Evolutionary conservation across 2,888 invertebrate genomes (phyloP).

Genomic region (Melanostoma mellinum): DNA sequence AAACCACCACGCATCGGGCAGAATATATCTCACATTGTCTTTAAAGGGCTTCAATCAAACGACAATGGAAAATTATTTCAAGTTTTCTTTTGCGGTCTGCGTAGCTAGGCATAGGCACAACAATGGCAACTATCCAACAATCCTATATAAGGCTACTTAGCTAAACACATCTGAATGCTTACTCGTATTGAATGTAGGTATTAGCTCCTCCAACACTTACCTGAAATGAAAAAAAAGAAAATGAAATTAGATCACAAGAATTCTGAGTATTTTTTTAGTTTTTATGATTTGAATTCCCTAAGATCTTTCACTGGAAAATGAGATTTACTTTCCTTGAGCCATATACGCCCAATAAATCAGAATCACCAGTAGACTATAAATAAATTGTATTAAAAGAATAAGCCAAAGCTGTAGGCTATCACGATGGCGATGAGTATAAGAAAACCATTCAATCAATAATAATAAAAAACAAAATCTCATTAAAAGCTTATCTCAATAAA

Average conservation of each 20-base stretch:
- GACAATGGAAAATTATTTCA: conserved; percentile 13
- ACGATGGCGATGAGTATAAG: conserved; percentile 9
- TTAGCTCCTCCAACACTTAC: conserved; percentile 41
- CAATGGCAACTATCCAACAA: background rate
- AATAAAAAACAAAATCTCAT: conserved; percentile 40
- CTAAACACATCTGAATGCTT: conserved; percentile 24
- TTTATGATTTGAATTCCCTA: conserved; percentile 15
- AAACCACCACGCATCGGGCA: conserved; percentile 2
- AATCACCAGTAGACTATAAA: conserved; percentile 7
- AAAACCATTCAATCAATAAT: conserved; percentile 8
- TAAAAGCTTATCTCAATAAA: conserved; percentile 69
- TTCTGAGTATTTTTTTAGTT: background rate
- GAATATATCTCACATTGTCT: conserved; percentile 35
- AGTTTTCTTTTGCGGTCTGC: background rate
- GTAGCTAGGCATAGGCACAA: background rate
- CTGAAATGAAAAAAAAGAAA: conserved; percentile 44
- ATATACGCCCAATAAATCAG: conserved; percentile 36
- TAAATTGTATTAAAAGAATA: conserved; percentile 28
- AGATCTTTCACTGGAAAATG: conserved; percentile 13
- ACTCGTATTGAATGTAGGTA: conserved; percentile 31
- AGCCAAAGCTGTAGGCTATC: conserved; percentile 42
- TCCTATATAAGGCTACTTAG: conserved; percentile 21
- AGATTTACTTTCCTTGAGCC: conserved; percentile 27
- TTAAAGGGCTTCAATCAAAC: conserved; percentile 67
- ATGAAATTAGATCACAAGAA: conserved; percentile 27